Evolutionary conservation across 2,888 invertebrate species (phyloP), one percentile per base, ranked within the genome.

Genomic region (Nebria brevicollis): DNA sequence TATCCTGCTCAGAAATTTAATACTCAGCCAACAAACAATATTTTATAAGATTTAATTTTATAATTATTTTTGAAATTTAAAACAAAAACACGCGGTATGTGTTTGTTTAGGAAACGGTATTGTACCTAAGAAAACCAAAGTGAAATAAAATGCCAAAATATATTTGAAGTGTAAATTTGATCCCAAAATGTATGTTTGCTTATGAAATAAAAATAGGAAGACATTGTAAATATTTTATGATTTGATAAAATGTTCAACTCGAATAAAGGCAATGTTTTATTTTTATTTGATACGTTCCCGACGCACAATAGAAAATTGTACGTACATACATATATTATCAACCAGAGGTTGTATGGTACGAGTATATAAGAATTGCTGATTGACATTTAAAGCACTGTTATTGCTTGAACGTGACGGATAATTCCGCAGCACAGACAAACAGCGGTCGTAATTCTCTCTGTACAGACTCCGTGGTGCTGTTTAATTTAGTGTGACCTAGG

Each of bases 401-500:
- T 54, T 54, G 13, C 54, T 3, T 54, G 54, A 54, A 54, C 54
- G 54, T 54, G 54, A 54, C 54, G 54, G 8, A 54, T 1, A 54
- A 54, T 54, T 54, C 54, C 2, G 11, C 13, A 54, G 54, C 54
- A 54, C 4, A 54, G 13, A 54, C 8, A 54, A 54, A 54, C 13
- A 54, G 13, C 4, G 54, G 11, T 7, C 54, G 25, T 70, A 20
- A 70, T 11, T 70, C 70, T 70, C 25, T 70, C 70, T 20, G 70
- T 66, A 15, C 15, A 26, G 70, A 34, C 34, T 15, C 66, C 41
- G 70, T 26, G 66, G 15, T 26, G n/a, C 42, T 66, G 74, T 78
- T 78, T 74, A 78, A 78, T 78, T 66, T 78, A 78, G 66, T 78
- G 66, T 42, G 66, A 78, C 78, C 64, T 72, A 64, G 34, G 26